These are phyloP conservation scores for Entomyzon cyanotis DNA, from an alignment of 2,113 vertebrate species.

Conservation along the genomic window DNA sequence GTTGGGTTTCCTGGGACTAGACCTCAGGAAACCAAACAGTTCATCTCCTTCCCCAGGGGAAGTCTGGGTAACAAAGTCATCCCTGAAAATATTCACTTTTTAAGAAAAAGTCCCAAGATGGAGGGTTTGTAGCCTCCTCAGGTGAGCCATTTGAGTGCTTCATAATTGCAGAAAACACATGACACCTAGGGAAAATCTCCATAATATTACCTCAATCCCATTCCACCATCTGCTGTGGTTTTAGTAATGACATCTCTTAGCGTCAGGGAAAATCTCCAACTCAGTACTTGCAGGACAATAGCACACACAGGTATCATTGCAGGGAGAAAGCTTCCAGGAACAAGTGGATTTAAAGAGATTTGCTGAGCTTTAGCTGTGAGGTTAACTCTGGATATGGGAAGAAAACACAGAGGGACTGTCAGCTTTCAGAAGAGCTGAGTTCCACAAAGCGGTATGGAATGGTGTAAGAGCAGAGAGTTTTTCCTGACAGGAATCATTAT, in stretches of 20 bases:
- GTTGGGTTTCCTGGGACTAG: background rate
- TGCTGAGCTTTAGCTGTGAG: background rate
- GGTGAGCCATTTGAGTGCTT: background rate
- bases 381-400: background rate
- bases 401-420: background rate
- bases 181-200: background rate
- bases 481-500: background rate
- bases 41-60: background rate
- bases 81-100: background rate
- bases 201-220: background rate
- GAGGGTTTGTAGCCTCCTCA: background rate
- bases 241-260: background rate
- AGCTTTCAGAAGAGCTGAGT: background rate
- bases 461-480: background rate
- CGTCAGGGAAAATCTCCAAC: background rate
- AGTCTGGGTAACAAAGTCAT: background rate
- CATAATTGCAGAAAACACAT: background rate
- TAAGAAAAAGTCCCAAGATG: background rate
- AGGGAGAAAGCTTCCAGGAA: background rate
- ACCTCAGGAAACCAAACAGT: background rate
- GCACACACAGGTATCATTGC: background rate
- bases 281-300: background rate
- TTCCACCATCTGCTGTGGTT: conserved; percentile 2
- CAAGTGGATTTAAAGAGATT: background rate
- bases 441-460: background rate